Evolutionary conservation across 2,888 invertebrate species (phyloP), one percentile per base, ranked within the genome.

Genomic region (Microdon myrmicae): DNA sequence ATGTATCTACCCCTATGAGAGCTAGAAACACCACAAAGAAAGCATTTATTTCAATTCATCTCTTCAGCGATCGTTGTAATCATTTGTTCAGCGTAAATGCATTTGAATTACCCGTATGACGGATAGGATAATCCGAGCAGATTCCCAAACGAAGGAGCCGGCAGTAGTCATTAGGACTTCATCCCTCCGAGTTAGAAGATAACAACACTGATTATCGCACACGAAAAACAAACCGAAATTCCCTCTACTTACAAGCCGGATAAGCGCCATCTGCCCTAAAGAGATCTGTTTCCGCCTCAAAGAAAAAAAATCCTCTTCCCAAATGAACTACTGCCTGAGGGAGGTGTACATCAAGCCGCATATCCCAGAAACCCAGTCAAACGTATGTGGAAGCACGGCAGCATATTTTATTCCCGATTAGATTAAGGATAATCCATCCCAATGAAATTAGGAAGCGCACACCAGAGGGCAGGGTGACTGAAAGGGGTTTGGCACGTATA

Each of bases 341-440:
- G n/a, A n/a, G n/a, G n/a, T n/a, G n/a, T n/a, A n/a, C n/a, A 35
- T 34, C 29, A 38, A 38, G 48, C 38, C 61, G 45, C 49, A 56
- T 56, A 51, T 38, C 37, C 17, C 23, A 38, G 16, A 4, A 39
- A 19, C 34, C 28, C 48, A 48, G 43, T 34, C 48, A 41, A 39
- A 39, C 34, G 45, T 49, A 25, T 35, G 44, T 45, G 26, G 35
- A 58, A 44, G 23, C 12, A 16, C 22, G 29, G 6, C 1, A 31
- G 28, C n/a, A 54, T 48, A 41, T 64, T 58, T 47, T 25, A 58
- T 38, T 56, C 25, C 38, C 56, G 58, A 64, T 64, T 58, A 64
- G 58, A 64, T 64, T 64, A 43, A 47, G 58, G 58, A 64, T 64
- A 58, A 64, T 58, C 64, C 60, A 4, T n/a, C 25, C n/a, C 19